Evolutionary conservation across 1,140 invertebrate species (phyloP).

Genomic region (Trinorchestia longiramus): DNA sequence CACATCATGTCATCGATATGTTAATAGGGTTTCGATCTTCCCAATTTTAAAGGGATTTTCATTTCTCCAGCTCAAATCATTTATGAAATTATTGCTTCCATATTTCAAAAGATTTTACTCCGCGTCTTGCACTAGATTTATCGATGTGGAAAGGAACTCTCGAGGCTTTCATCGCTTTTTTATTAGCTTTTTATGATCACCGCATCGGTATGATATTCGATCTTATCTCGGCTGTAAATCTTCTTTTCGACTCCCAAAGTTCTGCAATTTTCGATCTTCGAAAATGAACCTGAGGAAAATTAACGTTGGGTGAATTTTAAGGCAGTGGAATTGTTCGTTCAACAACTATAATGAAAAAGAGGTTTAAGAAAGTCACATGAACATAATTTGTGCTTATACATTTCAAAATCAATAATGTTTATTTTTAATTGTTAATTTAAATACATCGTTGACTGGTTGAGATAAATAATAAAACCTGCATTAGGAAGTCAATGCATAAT

Average conservation of each 20-base stretch:
- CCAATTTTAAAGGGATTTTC: background rate
- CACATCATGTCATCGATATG: background rate
- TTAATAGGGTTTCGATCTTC: background rate
- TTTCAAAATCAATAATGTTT: background rate
- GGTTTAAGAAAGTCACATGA: background rate
- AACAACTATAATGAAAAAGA: background rate
- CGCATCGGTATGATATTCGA: background rate
- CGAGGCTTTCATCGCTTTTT: background rate
- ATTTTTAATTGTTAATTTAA: background rate
- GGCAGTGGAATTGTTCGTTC: background rate
- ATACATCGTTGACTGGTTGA: background rate
- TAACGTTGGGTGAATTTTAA: background rate
- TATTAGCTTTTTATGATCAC: background rate
- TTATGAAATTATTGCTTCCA: background rate
- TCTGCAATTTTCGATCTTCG: background rate
- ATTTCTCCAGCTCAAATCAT: background rate
- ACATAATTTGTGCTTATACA: background rate
- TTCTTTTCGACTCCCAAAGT: background rate
- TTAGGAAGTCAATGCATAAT: background rate
- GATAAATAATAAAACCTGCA: no score
- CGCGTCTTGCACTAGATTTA: background rate
- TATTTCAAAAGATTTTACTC: background rate
- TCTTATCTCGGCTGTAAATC: background rate
- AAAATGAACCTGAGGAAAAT: background rate
- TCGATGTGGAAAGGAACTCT: background rate